Base-by-base conservation (phyloP, 2,888 invertebrate genomes). In the Coenonympha arcania region DNA sequence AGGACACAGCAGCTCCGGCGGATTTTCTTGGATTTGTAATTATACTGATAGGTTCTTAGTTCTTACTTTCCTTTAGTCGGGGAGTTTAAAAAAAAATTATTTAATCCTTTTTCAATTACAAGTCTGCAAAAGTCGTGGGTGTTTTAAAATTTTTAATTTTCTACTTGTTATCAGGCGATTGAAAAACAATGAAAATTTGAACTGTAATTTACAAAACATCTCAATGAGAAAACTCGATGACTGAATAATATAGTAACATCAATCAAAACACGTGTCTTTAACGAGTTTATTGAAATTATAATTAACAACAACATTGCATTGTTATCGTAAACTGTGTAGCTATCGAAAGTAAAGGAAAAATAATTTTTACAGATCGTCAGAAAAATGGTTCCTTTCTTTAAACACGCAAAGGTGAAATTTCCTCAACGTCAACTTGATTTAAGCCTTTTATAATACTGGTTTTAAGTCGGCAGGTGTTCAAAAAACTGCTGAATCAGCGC, bases 401-500 rank as follows among this genome's bases (percentile, higher is more conserved):
- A 8, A 6, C 11, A 4, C 0, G 5, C 40, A 49, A 24, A 48
- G 45, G 8, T 44, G 15, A 42, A 5, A 42, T 50, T 57, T 36
- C 30, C 6, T 9, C 45, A 42, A 20, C 22, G 6, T 26, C 6
- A 11, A 28, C 16, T 41, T 28, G 16, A 15, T 34, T 22, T 48
- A 52, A 33, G 53, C 52, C 42, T 11, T 44, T 41, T 49, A 24
- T 48, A 37, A 31, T 18, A 36, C 4, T 37, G 13, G 34, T 20
- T 34, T 24, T 34, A 22, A 43, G 41, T 9, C 39, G 69, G 84
- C 86, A 85, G 86, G 85, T 86, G 86, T 74, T 72, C 52, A 50
- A 47, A 65, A 72, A 75, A 69, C 16, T 70, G 86, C 83, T 81
- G 81, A 83, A 80, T 85, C 84, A 86, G 71, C 66, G 57, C 79